Base-by-base conservation (phyloP, 2,888 invertebrate genomes). In the Chirona hameri region DNA sequence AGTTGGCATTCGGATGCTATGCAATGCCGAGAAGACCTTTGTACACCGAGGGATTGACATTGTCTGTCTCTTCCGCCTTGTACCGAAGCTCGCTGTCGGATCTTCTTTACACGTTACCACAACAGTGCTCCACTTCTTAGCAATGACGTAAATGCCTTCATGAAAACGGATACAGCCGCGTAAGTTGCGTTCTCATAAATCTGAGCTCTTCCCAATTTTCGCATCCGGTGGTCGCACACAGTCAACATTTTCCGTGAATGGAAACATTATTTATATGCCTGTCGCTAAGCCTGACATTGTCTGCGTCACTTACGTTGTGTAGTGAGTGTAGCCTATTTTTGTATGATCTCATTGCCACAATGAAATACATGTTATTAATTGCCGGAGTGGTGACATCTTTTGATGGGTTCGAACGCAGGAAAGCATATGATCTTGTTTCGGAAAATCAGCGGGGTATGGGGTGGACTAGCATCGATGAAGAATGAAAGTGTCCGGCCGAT, bases 321-420 rank as follows among this genome's bases (percentile, higher is more conserved):
- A 72, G 72, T 72, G 29, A 1, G 29, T 72, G 15, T 72, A 72
- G 31, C 27, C 29, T 72, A 72, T 72, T 72, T 72, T 72, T 72
- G 72, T 72, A 72, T 72, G 72, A 72, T 72, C 72, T 72, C 72
- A 72, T 29, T 29, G 72, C 31, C 14, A 18, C 29, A 72, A 31
- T 72, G 72, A 72, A 72, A 72, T 65, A 65, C 65, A 65, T 65
- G 65, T 65, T 65, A n/a, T 65, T 65, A 27, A 65, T 65, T 65
- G 65, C 65, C 10, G n/a, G 7, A 60, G 18, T 52, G 18, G 18
- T 4, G 52, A 18, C 52, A 18, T 52, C 15, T 52, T 52, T 18
- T 52, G 52, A 39, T 39, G 7, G 52, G 3, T 4, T 12, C 10
- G 18, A 12, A 12, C 10, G 12, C 18, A 12, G 15, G 10, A 52